These are phyloP conservation scores for Mus caroli DNA, from an alignment of 2,797 vertebrate genomes.

Conservation along the genomic window DNA sequence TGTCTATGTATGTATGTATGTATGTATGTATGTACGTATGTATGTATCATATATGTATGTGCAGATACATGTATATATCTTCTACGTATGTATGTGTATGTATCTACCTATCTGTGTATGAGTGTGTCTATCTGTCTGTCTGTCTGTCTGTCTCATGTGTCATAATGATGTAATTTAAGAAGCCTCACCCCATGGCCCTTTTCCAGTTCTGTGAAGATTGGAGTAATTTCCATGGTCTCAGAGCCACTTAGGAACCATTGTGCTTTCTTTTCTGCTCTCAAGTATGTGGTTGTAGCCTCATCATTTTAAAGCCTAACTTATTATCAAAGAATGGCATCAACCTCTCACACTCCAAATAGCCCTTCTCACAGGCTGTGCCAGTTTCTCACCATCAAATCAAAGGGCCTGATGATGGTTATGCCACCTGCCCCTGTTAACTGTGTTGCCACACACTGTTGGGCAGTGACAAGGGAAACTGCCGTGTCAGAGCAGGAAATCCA, in stretches of 20 bases:
- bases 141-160: not conserved
- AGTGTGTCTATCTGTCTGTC: not conserved
- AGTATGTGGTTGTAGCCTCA: not conserved
- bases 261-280: constrained; percentile 43
- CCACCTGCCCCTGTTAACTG: constrained; percentile 71
- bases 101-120: not conserved
- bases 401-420: constrained; percentile 64
- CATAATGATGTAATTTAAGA: not conserved
- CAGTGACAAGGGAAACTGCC: constrained; percentile 65
- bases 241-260: not conserved
- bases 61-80: not conserved
- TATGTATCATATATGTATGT: not conserved
- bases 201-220: not conserved
- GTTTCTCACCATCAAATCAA: constrained; percentile 78
- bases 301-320: constrained; percentile 27
- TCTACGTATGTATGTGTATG: not conserved
- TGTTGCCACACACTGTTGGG: constrained; percentile 16
- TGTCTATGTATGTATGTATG: not conserved
- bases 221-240: not conserved
- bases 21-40: not conserved
- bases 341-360: constrained; percentile 10
- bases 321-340: constrained; percentile 63
- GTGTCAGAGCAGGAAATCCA: constrained; percentile 59
- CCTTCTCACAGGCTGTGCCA: constrained; percentile 46
- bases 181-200: not conserved